Evolutionary conservation across 2,888 invertebrate species (phyloP), one percentile per base, ranked within the genome.

Genomic region (Gymnosoma rotundatum): DNA sequence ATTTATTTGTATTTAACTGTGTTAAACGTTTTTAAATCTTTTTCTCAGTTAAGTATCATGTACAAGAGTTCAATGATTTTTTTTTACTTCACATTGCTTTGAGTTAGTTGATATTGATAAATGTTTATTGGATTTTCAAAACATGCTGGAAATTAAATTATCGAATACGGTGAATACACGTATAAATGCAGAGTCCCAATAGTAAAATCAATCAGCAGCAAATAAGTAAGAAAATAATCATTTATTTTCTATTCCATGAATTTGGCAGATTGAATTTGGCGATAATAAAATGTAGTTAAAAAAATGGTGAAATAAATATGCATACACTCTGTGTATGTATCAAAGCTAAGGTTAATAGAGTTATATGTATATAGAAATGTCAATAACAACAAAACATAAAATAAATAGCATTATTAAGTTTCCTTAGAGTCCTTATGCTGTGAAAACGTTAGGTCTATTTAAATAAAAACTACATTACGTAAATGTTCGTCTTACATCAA

Each of bases 81-180:
- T 38, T 25, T 25, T 2, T 0, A 32, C 32, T 32, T 32, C 32
- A 32, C 32, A 32, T 32, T 42, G 7, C 56, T 56, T n/a, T 20
- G 0, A 36, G 5, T 25, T 18, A 14, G 25, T 48, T 78, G 78
- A 70, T 74, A 79, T 42, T 83, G 79, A 79, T 79, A 48, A 70
- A 83, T 83, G 45, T 83, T 56, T 63, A 63, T 78, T 78, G 25
- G 61, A 67, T 73, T 63, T 72, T 66, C 45, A 25, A 58, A 72
- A 20, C 60, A 58, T 14, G 32, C 10, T 72, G 4, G 32, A 72
- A 78, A 78, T 72, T 48, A 38, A 69, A 69, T 69, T 72, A 58
- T 21, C 38, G 48, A 21, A 45, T 1, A 54, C 6, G 69, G 12
- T 50, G 45, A 38, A 2, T 52, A 20, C n/a, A 73, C n/a, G 45